Conservation (phyloP, 2,797 vertebrate species). For the Staurois parvus region DNA sequence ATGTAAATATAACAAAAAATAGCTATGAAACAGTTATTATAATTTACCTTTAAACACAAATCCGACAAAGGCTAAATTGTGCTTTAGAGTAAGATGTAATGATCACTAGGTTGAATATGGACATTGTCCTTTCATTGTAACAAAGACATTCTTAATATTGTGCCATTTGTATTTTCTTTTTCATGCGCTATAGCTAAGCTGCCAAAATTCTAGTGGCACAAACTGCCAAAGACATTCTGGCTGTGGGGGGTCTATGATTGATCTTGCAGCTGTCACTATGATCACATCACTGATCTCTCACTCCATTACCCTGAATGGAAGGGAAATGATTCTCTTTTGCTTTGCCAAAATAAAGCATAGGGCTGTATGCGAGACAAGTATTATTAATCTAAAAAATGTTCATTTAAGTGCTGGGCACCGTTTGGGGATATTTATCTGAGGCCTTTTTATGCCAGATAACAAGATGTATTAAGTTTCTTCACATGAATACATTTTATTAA, state of each 20-base stretch:
- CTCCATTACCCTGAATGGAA: constrained; percentile 41
- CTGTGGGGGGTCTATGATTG: constrained; percentile 35
- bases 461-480: too few relatives aligned
- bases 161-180: constrained; percentile 36
- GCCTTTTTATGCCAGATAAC: not conserved
- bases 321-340: constrained; percentile 15
- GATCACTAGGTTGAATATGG: not conserved
- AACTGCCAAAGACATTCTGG: constrained; percentile 50
- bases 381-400: not conserved
- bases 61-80: too few relatives aligned
- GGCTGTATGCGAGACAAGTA: not conserved
- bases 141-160: constrained; percentile 37
- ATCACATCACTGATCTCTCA: constrained; percentile 39
- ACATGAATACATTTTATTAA: too few relatives aligned
- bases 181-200: constrained; percentile 12
- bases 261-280: constrained; percentile 54
- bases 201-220: constrained; percentile 39
- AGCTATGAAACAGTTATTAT: too few relatives aligned
- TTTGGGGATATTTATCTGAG: not conserved
- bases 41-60: too few relatives aligned
- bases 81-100: too few relatives aligned
- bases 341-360: constrained; percentile 17
- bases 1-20: too few relatives aligned
- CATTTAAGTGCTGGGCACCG: not conserved
- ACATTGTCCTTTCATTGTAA: constrained; percentile 19